Percentiles rank a stretch among this genome's conserved stretches.
These are phyloP conservation scores for Macrobrachium rosenbergii DNA, from an alignment of 1,140 invertebrate genomes.

Conservation along the genomic window DNA sequence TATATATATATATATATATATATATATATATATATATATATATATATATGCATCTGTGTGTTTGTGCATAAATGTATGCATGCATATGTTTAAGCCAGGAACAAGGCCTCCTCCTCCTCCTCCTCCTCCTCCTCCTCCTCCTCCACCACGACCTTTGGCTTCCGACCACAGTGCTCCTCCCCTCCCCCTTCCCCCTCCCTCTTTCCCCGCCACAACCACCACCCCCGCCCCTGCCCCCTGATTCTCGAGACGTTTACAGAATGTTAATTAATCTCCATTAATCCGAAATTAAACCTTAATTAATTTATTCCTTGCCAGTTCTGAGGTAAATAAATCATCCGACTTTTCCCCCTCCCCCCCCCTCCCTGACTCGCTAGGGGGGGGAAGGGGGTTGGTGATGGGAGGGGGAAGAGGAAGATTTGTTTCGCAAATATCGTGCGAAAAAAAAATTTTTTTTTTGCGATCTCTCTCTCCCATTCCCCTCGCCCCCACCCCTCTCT, in stretches of 20 bases:
- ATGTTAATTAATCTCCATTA: constrained; percentile 60
- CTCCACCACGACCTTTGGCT: no score
- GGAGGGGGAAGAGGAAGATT: not conserved
- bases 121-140: not conserved
- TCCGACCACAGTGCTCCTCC: not conserved
- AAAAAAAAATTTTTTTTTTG: not conserved
- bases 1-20: constrained; percentile 10
- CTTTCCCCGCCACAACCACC: not conserved
- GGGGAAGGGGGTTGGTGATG: not conserved
- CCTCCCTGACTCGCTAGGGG: not conserved
- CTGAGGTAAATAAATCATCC: constrained; percentile 26
- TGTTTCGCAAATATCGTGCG: not conserved
- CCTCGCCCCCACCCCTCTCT: not conserved
- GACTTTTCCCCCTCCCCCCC: not conserved
- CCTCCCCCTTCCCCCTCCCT: not conserved
- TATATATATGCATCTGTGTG: not conserved
- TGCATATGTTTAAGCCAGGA: not conserved
- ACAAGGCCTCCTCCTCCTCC: no score
- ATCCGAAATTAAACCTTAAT: constrained; percentile 48
- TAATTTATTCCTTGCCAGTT: constrained; percentile 47
- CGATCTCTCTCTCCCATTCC: constrained; percentile 1
- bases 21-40: constrained; percentile 18
- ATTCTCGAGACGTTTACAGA: constrained; percentile 39
- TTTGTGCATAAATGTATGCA: not conserved
- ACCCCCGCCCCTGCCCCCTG: not conserved